A percentile compares a stretch with the other conserved stretches of the same genome.
phyloP scores from a whole-genome alignment of 2,113 vertebrate genomes.

The Thunnus maccoyii region DNA sequence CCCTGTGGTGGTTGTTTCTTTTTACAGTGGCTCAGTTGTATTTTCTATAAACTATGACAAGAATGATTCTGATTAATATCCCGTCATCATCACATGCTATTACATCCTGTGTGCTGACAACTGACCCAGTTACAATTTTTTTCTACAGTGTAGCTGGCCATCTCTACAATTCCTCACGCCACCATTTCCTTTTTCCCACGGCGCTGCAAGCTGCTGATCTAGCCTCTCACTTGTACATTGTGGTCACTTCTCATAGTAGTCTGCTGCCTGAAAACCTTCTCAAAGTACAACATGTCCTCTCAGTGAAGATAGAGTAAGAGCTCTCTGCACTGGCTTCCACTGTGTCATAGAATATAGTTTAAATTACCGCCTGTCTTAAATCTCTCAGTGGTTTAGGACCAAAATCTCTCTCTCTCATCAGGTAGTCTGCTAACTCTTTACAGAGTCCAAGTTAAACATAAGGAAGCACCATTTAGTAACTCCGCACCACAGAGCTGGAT shows the following conservation, averaged over 20 bases:
- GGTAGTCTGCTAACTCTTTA: too few species aligned
- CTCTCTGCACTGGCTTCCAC: too few species aligned
- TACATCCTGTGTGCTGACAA: slow-evolving; percentile 24
- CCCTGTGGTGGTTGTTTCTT: neutral
- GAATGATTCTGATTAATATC: slow-evolving; percentile 19
- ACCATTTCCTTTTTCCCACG: slow-evolving; percentile 45
- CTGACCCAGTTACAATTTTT: slow-evolving; percentile 24
- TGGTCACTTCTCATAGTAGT: neutral
- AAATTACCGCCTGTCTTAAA: too few species aligned
- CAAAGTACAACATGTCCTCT: neutral
- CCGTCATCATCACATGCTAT: neutral
- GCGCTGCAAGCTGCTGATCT: slow-evolving; percentile 4
- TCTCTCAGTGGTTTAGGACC: too few species aligned
- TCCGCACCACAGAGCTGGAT: too few species aligned
- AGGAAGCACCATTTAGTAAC: too few species aligned
- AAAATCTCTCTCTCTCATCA: too few species aligned
- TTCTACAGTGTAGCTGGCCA: neutral
- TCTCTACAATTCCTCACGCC: neutral
- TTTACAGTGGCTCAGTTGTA: neutral
- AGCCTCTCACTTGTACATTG: neutral
- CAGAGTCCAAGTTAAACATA: too few species aligned
- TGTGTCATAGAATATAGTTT: too few species aligned
- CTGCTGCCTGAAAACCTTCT: neutral
- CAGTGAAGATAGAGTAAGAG: neutral
- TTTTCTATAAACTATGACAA: slow-evolving; percentile 12